phyloP scores from a whole-genome alignment of 1,140 invertebrate genomes.

The Macrosteles quadrilineatus region DNA sequence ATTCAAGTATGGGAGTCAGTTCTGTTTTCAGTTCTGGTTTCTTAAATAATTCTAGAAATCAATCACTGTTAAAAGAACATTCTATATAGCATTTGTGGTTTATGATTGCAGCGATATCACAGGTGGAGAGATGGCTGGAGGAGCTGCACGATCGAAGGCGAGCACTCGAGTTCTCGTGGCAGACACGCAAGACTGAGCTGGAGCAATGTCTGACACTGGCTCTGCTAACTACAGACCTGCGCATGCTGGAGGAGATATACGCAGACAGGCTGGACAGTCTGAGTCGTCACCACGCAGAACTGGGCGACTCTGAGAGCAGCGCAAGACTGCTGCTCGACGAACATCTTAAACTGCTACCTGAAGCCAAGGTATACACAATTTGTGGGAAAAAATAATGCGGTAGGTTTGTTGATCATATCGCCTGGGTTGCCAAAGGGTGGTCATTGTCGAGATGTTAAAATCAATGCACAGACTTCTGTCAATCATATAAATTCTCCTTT shows the following conservation, averaged over 20 bases:
- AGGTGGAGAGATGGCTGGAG: slow-evolving; percentile 76
- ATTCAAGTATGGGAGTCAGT: too few species aligned
- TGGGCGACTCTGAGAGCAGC: slow-evolving; percentile 69
- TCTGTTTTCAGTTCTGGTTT: too few species aligned
- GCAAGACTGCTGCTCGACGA: slow-evolving; percentile 69
- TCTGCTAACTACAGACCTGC: slow-evolving; percentile 69
- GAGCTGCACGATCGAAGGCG: slow-evolving; percentile 74
- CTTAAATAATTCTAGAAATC: too few species aligned
- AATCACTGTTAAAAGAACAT: too few species aligned
- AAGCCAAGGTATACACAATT: slow-evolving; percentile 62
- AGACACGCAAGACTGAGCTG: slow-evolving; percentile 42
- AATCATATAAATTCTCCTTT: too few species aligned
- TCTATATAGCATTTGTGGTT: too few species aligned
- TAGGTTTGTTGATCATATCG: too few species aligned
- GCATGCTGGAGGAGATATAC: slow-evolving; percentile 65
- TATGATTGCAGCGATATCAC: slow-evolving; percentile 60
- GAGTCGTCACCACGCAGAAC: slow-evolving; percentile 52
- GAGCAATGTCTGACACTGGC: slow-evolving; percentile 70
- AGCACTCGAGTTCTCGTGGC: slow-evolving; percentile 72
- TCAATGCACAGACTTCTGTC: too few species aligned
- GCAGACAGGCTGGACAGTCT: slow-evolving; percentile 54
- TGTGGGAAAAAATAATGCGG: too few species aligned
- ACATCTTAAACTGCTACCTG: slow-evolving; percentile 68
- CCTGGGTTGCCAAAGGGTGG: too few species aligned
- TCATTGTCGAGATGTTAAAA: too few species aligned